Percentiles rank a stretch among this genome's conserved stretches.
Conservation (phyloP, 2,888 invertebrate genomes). For the Latrodectus hesperus region DNA sequence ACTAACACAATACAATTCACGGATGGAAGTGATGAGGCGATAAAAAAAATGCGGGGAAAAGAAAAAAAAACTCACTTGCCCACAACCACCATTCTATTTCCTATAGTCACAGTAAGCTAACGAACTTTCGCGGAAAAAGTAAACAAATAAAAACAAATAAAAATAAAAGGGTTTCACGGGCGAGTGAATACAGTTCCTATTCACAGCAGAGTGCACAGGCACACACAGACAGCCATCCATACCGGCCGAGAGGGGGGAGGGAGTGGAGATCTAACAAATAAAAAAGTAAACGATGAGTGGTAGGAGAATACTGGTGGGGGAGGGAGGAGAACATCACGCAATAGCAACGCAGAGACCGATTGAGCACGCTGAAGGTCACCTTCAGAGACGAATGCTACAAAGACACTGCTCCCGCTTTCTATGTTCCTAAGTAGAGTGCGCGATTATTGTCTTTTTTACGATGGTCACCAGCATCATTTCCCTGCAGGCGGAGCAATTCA, state of each 20-base stretch:
- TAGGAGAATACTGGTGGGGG: constrained; percentile 2
- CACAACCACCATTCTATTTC: constrained; percentile 66
- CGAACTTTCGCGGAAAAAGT: constrained; percentile 68
- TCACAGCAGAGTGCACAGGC: constrained; percentile 64
- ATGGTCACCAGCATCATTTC: constrained; percentile 31
- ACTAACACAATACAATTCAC: not conserved
- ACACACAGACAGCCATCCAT: constrained; percentile 57
- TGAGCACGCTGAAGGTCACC: constrained; percentile 58
- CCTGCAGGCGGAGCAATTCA: constrained; percentile 17
- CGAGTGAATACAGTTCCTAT: constrained; percentile 67
- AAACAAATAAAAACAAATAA: constrained; percentile 52
- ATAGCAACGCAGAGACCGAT: constrained; percentile 53
- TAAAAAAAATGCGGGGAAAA: constrained; percentile 1
- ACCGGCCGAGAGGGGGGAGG: constrained; percentile 28
- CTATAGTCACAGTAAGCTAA: constrained; percentile 62
- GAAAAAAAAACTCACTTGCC: constrained; percentile 30
- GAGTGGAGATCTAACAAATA: constrained; percentile 18
- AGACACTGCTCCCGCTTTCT: constrained; percentile 26
- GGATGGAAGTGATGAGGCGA: not conserved
- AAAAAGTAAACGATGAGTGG: constrained; percentile 42
- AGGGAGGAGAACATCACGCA: constrained; percentile 51
- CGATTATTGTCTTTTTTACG: constrained; percentile 6
- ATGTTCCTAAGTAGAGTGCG: constrained; percentile 4
- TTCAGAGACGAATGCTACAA: constrained; percentile 31
- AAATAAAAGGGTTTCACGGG: constrained; percentile 56